Evolutionary conservation across 2,797 vertebrate species (phyloP).

Genomic region (Tapera naevia): DNA sequence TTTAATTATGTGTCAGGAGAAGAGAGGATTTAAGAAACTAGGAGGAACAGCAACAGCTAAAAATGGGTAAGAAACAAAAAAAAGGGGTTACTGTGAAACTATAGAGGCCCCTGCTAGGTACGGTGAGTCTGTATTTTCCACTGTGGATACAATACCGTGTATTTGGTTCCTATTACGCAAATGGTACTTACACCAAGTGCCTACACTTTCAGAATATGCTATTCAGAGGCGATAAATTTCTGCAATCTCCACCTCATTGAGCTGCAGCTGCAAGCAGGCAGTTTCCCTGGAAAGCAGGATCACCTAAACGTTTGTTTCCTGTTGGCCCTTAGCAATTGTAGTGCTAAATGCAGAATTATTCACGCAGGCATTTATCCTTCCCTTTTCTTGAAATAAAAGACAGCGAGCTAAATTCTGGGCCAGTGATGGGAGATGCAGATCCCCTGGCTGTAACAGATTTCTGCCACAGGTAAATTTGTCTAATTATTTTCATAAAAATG

Average conservation of each 20-base stretch:
- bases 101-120: neutral
- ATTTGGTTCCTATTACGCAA: neutral
- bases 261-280: neutral
- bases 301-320: constrained; percentile 1
- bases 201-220: neutral
- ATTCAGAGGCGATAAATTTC: neutral
- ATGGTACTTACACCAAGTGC: neutral
- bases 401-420: neutral
- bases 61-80: neutral
- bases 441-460: neutral
- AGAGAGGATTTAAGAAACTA: neutral
- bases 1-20: neutral
- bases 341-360: constrained; percentile 29
- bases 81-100: neutral
- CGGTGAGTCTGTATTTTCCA: neutral
- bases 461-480: constrained; percentile 34
- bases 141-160: neutral
- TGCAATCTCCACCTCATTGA: neutral
- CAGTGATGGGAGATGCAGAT: neutral
- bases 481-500: constrained; percentile 42
- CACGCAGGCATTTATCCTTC: neutral
- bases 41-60: neutral
- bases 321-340: neutral
- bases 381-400: neutral
- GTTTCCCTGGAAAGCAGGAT: constrained; percentile 1